These are phyloP conservation scores for Bhutanitis thaidina DNA, from an alignment of 2,888 invertebrate genomes.

Conservation along the genomic window DNA sequence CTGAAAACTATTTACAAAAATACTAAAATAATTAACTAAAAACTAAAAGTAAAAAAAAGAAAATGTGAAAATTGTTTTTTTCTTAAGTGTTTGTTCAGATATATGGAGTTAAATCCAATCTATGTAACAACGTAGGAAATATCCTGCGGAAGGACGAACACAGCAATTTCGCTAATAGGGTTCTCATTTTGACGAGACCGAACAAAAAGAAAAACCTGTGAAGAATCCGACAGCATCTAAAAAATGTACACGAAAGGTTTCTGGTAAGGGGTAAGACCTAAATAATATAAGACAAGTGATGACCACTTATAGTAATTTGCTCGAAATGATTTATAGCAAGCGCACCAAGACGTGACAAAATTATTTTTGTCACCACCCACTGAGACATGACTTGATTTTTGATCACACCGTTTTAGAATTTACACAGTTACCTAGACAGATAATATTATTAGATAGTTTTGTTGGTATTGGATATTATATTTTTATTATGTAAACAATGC, in stretches of 20 bases:
- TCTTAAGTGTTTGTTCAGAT: not conserved
- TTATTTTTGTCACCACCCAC: slow-evolving; percentile 56
- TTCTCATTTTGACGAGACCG: slow-evolving; percentile 26
- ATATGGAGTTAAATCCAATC: slow-evolving; percentile 19
- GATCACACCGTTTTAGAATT: slow-evolving; percentile 19
- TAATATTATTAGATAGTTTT: too few relatives aligned
- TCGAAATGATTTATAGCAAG: slow-evolving; percentile 47
- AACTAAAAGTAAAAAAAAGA: not conserved
- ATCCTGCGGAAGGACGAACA: slow-evolving; percentile 25
- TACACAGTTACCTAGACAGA: not conserved
- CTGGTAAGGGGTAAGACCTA: slow-evolving; percentile 45
- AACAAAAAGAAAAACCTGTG: slow-evolving; percentile 24
- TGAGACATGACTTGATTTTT: slow-evolving; percentile 29
- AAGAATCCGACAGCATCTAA: slow-evolving; percentile 23
- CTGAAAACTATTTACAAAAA: too few relatives aligned
- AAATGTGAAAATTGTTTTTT: slow-evolving; percentile 6
- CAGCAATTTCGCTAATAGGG: slow-evolving; percentile 34
- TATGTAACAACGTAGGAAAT: slow-evolving; percentile 24
- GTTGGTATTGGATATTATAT: too few relatives aligned
- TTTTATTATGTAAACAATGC: too few relatives aligned
- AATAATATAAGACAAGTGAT: slow-evolving; percentile 61
- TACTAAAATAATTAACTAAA: not conserved
- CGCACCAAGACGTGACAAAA: slow-evolving; percentile 49
- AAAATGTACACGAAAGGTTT: slow-evolving; percentile 13
- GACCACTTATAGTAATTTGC: slow-evolving; percentile 34